Percentiles rank a stretch among this genome's conserved stretches.
phyloP scores from a whole-genome alignment of 2,113 vertebrate species.

The Poeciliopsis occidentalis region DNA sequence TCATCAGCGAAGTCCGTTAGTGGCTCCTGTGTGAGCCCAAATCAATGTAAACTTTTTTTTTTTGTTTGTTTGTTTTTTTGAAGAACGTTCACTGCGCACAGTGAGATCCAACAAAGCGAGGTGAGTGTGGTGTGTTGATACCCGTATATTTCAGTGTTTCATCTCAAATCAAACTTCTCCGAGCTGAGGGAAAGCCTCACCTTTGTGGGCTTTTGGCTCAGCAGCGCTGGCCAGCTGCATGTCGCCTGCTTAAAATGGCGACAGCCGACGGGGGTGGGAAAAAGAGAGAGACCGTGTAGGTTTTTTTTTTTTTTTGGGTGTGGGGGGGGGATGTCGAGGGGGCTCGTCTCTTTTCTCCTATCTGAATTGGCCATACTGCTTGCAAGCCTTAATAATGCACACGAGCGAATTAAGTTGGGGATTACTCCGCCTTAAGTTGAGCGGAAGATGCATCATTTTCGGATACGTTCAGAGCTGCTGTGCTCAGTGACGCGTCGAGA shows the following conservation, averaged over 20 bases:
- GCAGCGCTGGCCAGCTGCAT: constrained; percentile 72
- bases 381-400: constrained; percentile 5
- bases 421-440: constrained; percentile 65
- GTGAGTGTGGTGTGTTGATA: constrained; percentile 69
- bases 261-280: constrained; percentile 66
- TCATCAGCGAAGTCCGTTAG: constrained; percentile 69
- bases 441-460: constrained; percentile 71
- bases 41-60: constrained; percentile 67
- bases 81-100: constrained; percentile 26
- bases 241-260: constrained; percentile 85
- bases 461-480: constrained; percentile 52
- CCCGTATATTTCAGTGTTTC: constrained; percentile 25
- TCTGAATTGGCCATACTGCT: constrained; percentile 40
- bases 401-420: constrained; percentile 58
- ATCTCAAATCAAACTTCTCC: constrained; percentile 69
- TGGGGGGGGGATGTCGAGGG: constrained; percentile 11
- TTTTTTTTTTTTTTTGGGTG: constrained; percentile 17
- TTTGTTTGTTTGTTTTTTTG: neutral
- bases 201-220: constrained; percentile 62
- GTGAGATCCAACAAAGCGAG: constrained; percentile 57
- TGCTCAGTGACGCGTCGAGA: constrained; percentile 30
- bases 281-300: constrained; percentile 26
- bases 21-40: constrained; percentile 49
- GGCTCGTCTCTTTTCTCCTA: constrained; percentile 37
- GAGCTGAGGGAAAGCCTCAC: constrained; percentile 47